Percentiles rank a stretch among this genome's conserved stretches.
phyloP scores from a whole-genome alignment of 2,797 vertebrate species.

The Yasuhikotakia modesta region DNA sequence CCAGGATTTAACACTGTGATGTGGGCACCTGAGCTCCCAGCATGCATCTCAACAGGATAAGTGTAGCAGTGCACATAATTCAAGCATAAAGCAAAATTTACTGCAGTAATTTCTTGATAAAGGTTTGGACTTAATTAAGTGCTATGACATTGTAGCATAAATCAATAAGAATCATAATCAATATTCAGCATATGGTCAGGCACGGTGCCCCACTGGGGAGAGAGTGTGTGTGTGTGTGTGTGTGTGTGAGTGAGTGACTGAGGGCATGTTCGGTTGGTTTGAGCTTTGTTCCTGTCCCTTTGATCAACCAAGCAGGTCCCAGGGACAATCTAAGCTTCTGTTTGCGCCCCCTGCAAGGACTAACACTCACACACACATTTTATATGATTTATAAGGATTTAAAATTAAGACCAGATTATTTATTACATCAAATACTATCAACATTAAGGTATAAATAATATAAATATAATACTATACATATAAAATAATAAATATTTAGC shows the following conservation, averaged over 20 bases:
- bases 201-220: constrained; percentile 59
- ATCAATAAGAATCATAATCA: constrained; percentile 72
- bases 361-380: neutral
- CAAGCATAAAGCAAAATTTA: constrained; percentile 31
- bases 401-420: too few species aligned
- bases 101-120: constrained; percentile 38
- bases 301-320: constrained; percentile 54
- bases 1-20: constrained; percentile 49
- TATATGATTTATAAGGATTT: too few species aligned
- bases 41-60: constrained; percentile 45
- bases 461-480: too few species aligned
- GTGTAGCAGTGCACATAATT: constrained; percentile 15
- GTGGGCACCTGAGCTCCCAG: constrained; percentile 55
- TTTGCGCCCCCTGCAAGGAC: constrained; percentile 33
- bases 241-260: too few species aligned
- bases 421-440: too few species aligned
- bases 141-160: constrained; percentile 34
- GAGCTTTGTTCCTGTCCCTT: constrained; percentile 42
- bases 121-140: constrained; percentile 30
- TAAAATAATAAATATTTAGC: too few species aligned
- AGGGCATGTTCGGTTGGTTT: constrained; percentile 27
- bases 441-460: too few species aligned
- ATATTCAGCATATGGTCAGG: constrained; percentile 73
- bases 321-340: constrained; percentile 44
- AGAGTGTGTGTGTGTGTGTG: constrained; percentile 48